Conservation (phyloP, 2,797 vertebrate species). For the Carapus acus region DNA sequence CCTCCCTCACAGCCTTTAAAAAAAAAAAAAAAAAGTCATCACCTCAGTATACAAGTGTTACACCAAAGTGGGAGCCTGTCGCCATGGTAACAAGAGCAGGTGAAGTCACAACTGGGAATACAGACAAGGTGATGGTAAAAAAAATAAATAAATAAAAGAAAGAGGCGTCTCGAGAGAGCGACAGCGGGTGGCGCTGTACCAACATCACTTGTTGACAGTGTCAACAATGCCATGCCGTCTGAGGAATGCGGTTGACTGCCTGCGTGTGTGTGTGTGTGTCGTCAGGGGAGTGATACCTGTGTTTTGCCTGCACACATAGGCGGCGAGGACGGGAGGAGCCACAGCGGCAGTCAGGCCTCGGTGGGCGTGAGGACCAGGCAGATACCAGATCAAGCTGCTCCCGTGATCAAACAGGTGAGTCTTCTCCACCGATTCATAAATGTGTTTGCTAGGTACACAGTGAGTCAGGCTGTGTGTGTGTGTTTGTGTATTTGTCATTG, state of each 20-base stretch:
- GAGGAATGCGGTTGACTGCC: slow-evolving; percentile 5
- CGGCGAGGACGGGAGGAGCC: slow-evolving; percentile 43
- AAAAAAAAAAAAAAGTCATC: slow-evolving; percentile 30
- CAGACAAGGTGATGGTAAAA: slow-evolving; percentile 14
- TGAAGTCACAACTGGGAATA: slow-evolving; percentile 43
- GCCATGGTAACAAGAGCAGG: slow-evolving; percentile 61
- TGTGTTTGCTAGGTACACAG: not conserved
- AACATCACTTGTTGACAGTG: slow-evolving; percentile 61
- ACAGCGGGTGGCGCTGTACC: slow-evolving; percentile 28
- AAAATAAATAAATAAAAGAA: slow-evolving; percentile 36
- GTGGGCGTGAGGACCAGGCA: slow-evolving; percentile 39
- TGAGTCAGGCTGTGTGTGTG: not conserved
- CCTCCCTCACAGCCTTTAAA: no score
- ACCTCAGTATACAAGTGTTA: slow-evolving; percentile 37
- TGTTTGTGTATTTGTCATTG: not conserved
- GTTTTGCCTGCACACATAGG: slow-evolving; percentile 62
- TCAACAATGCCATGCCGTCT: slow-evolving; percentile 53
- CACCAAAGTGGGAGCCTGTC: slow-evolving; percentile 48
- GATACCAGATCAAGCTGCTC: slow-evolving; percentile 32
- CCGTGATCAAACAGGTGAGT: slow-evolving; percentile 23
- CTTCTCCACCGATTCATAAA: not conserved
- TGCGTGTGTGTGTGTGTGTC: slow-evolving; percentile 13
- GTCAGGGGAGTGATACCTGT: slow-evolving; percentile 32
- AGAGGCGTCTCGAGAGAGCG: slow-evolving; percentile 42
- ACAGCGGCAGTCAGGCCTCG: slow-evolving; percentile 13